Conservation (phyloP, 64 coral and sea anemone species). For the Catalaphyllia jardinei region DNA sequence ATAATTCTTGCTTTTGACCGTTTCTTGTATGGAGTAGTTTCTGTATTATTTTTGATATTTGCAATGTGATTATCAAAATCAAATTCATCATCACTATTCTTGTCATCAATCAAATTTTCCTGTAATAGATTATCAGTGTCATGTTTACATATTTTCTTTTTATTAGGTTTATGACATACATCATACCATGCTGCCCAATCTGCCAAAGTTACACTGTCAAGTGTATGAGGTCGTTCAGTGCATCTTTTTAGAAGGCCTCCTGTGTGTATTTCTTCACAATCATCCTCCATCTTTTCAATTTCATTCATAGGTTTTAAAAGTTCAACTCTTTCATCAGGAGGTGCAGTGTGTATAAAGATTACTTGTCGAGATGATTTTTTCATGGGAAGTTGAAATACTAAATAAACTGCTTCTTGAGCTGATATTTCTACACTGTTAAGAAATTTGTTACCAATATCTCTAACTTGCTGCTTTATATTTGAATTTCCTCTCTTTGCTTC, state of each 20-base stretch:
- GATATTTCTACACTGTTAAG: neutral
- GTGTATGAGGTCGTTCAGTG: conserved; percentile 6
- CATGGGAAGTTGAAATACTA: conserved; percentile 23
- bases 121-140: too few relatives aligned
- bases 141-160: neutral
- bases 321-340: neutral
- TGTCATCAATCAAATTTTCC: too few relatives aligned
- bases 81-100: too few relatives aligned
- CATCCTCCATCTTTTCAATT: neutral
- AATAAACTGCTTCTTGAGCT: conserved; percentile 36
- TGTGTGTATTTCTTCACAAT: conserved; percentile 31
- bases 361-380: conserved; percentile 19
- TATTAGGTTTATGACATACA: neutral
- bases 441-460: too few relatives aligned
- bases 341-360: conserved; percentile 6
- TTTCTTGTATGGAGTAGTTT: neutral
- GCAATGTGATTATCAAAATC: too few relatives aligned
- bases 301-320: too few relatives aligned
- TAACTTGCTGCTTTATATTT: too few relatives aligned
- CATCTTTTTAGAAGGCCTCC: conserved; percentile 44
- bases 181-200: conserved; percentile 58
- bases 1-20: neutral
- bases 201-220: conserved; percentile 25
- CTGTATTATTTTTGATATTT: neutral
- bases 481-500: neutral